Base-by-base conservation (phyloP, 2,113 vertebrate genomes). In the Eclectus roratus region DNA sequence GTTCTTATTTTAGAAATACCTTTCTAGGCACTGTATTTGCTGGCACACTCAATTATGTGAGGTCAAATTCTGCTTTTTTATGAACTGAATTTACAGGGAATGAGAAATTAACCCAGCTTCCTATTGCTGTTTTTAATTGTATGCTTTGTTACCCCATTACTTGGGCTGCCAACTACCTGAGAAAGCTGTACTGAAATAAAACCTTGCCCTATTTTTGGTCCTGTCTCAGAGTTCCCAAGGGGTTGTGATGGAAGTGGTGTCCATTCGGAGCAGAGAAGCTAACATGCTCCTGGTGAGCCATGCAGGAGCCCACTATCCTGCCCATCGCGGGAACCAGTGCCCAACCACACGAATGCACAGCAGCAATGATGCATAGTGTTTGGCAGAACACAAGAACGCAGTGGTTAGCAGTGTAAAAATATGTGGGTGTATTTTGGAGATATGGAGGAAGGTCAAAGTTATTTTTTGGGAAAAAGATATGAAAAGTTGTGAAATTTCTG, bases 221-320 rank as follows among this genome's bases (percentile, higher is more conserved):
- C 11, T 7, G 31, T 9, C 20, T 69, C 35, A 35, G 61, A 35
- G 10, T 16, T 55, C 13, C 31, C 17, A 50, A 14, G 20, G 53
- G 20, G 13, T 14, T 77, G 53, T 69, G 37, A 19, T 8, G n/a
- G 20, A 68, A 63, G 44, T 50, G 27, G 27, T 21, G 20, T 35
- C 6, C 6, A 21, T 13, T 11, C 11, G 13, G 44, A 68, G 17
- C 31, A 17, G 16, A 35, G 44, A 50, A 77, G 20, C 20, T 7
- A 35, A 8, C 8, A 0, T 31, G 44, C 35, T 77, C 35, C 31
- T 19, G 24, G 43, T 10, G 18, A 56, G 70, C 46, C 1, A 3
- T 0, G 3, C 0, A 10, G 61, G 58, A 44, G 47, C 33, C 33
- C 2, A 1, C 5, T 52, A 25, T 63, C 25, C 37, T 25, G 7